A percentile compares a stretch with the other conserved stretches of the same genome.
Conservation (phyloP, 2,113 vertebrate species). For the Syngnathus scovelli region DNA sequence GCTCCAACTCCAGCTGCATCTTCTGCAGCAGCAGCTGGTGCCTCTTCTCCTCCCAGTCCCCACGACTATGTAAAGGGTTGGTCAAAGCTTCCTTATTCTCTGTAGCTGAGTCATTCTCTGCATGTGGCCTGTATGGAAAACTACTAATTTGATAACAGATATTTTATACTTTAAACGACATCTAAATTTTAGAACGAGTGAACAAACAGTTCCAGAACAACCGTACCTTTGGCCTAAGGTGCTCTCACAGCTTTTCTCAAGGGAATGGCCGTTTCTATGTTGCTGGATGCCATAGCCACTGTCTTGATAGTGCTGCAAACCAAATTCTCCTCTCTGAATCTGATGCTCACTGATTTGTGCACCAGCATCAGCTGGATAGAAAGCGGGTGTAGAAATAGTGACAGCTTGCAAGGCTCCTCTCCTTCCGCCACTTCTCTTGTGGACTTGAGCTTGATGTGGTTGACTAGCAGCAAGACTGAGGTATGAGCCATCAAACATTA, state of each 20-base stretch:
- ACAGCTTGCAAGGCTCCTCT: constrained; percentile 4
- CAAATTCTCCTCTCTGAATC: constrained; percentile 24
- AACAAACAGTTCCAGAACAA: background rate
- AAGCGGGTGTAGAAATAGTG: constrained; percentile 13
- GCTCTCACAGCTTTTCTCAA: constrained; percentile 6
- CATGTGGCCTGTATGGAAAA: constrained; percentile 17
- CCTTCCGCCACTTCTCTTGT: constrained; percentile 23
- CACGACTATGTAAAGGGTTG: constrained; percentile 53
- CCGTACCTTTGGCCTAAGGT: constrained; percentile 33
- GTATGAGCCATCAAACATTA: constrained; percentile 63
- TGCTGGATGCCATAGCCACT: constrained; percentile 25
- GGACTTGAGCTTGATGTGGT: constrained; percentile 22
- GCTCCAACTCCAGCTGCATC: constrained; percentile 87
- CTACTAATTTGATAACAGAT: background rate
- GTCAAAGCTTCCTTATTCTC: constrained; percentile 27
- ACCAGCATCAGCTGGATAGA: constrained; percentile 9
- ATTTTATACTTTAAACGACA: background rate
- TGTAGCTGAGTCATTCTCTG: background rate
- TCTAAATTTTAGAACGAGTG: background rate
- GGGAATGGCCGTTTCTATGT: background rate
- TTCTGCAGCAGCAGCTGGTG: constrained; percentile 86
- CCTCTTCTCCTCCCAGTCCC: constrained; percentile 77
- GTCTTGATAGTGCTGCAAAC: constrained; percentile 15
- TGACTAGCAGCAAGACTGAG: constrained; percentile 39
- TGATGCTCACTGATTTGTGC: constrained; percentile 12